These are phyloP conservation scores for Tautogolabrus adspersus DNA, from an alignment of 2,113 vertebrate species.

Conservation along the genomic window DNA sequence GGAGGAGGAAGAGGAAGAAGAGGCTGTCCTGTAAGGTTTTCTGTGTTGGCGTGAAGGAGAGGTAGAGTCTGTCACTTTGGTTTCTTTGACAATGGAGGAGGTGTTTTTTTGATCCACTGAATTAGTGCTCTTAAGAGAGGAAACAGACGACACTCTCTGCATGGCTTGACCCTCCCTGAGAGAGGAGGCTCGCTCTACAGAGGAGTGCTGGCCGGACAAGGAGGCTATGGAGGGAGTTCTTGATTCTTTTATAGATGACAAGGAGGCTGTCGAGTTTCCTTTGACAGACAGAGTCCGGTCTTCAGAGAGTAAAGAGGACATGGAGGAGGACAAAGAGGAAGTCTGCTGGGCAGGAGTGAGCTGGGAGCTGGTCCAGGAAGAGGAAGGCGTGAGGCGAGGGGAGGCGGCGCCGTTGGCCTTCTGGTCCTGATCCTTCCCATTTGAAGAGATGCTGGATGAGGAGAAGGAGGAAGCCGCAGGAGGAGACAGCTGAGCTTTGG, in stretches of 20 bases:
- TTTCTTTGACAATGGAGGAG: conserved; percentile 29
- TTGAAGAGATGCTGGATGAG: conserved; percentile 32
- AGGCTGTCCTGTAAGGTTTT: conserved; percentile 58
- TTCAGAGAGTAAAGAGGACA: conserved; percentile 90
- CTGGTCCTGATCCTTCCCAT: conserved; percentile 42
- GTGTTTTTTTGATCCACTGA: conserved; percentile 33
- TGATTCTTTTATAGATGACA: conserved; percentile 63
- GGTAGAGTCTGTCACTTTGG: conserved; percentile 38
- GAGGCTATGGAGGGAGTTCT: conserved; percentile 58
- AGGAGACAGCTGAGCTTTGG: conserved; percentile 40
- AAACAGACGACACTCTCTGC: conserved; percentile 55
- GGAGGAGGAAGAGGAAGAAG: conserved; percentile 80
- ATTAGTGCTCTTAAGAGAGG: conserved; percentile 63
- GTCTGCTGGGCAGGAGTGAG: conserved; percentile 83
- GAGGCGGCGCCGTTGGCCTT: conserved; percentile 12
- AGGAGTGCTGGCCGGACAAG: conserved; percentile 24
- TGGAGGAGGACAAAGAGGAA: conserved; percentile 91
- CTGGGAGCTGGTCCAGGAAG: conserved; percentile 69
- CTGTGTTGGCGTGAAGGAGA: conserved; percentile 44
- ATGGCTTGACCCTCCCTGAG: conserved; percentile 40
- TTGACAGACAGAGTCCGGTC: conserved; percentile 84
- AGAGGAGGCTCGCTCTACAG: conserved; percentile 32
- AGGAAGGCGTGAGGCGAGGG: conserved; percentile 36
- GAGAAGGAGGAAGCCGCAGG: conserved; percentile 47
- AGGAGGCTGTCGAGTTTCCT: conserved; percentile 74